Evolutionary conservation across 1,140 invertebrate species (phyloP).

Genomic region (Calliphora vicina): DNA sequence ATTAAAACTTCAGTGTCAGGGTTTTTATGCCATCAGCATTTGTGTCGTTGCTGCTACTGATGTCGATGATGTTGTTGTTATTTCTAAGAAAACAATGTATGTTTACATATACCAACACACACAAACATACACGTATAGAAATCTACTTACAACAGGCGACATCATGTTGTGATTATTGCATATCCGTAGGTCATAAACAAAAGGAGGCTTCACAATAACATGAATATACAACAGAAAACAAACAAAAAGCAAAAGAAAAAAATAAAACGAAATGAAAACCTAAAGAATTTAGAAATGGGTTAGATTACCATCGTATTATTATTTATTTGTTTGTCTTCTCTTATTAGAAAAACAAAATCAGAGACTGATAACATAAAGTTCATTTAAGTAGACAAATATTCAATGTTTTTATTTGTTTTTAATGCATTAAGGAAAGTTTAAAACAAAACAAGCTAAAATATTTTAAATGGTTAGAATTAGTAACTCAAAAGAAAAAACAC

Average conservation of each 20-base stretch:
- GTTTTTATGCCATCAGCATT: slow-evolving; percentile 29
- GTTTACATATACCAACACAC: background rate
- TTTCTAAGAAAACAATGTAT: slow-evolving; percentile 9
- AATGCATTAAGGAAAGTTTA: too few species aligned
- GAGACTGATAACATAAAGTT: background rate
- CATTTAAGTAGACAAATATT: background rate
- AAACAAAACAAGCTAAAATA: too few species aligned
- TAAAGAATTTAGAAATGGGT: slow-evolving; percentile 7
- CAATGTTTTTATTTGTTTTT: background rate
- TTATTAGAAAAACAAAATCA: background rate
- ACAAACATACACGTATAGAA: background rate
- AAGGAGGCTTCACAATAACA: slow-evolving; percentile 7
- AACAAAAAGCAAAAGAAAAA: background rate
- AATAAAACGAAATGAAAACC: background rate
- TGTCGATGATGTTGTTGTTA: background rate
- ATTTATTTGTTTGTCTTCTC: background rate
- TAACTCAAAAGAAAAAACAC: too few species aligned
- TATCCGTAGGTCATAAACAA: slow-evolving; percentile 31
- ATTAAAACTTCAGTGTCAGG: slow-evolving; percentile 34
- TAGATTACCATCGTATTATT: slow-evolving; percentile 27
- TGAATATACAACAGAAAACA: background rate
- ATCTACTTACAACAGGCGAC: background rate
- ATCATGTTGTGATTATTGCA: slow-evolving; percentile 12
- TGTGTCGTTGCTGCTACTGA: background rate
- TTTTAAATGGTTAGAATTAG: too few species aligned